Conservation (phyloP, 92 coral and sea anemone genomes). For the Zoanthus sociatus region DNA sequence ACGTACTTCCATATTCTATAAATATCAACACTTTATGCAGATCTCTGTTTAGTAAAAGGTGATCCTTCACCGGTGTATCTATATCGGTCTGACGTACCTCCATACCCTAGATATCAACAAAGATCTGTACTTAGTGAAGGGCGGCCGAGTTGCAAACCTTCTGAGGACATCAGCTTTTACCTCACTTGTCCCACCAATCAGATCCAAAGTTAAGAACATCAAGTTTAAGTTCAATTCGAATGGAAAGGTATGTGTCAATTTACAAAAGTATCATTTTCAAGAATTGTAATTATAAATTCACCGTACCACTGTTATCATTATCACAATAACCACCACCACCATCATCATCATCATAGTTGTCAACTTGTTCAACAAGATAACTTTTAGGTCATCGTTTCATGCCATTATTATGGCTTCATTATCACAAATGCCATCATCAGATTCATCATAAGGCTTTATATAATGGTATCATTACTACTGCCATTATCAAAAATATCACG, state of each 20-base stretch:
- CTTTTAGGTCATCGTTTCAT: neutral
- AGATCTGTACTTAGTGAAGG: conserved; percentile 73
- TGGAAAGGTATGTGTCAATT: conserved; percentile 61
- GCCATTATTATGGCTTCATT: no score
- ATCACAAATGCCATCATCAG: no score
- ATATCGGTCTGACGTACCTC: conserved; percentile 11
- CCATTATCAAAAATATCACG: neutral
- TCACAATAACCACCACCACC: neutral
- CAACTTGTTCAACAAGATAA: neutral
- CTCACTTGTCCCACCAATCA: conserved; percentile 79
- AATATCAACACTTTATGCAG: no score
- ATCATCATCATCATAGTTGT: neutral
- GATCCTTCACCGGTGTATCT: neutral
- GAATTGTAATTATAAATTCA: neutral
- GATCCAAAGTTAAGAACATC: conserved; percentile 71
- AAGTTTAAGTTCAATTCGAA: conserved; percentile 81
- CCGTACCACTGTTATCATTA: neutral
- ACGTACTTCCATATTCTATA: neutral
- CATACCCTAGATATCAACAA: conserved; percentile 67
- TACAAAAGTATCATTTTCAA: neutral
- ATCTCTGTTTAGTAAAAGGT: no score
- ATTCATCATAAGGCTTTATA: no score
- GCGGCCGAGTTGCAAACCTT: conserved; percentile 80
- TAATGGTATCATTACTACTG: no score
- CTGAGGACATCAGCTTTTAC: conserved; percentile 72